Percentiles rank a stretch among this genome's conserved stretches.
Conservation (phyloP, 2,888 invertebrate species). For the Drosophila pseudotalamancana region DNA sequence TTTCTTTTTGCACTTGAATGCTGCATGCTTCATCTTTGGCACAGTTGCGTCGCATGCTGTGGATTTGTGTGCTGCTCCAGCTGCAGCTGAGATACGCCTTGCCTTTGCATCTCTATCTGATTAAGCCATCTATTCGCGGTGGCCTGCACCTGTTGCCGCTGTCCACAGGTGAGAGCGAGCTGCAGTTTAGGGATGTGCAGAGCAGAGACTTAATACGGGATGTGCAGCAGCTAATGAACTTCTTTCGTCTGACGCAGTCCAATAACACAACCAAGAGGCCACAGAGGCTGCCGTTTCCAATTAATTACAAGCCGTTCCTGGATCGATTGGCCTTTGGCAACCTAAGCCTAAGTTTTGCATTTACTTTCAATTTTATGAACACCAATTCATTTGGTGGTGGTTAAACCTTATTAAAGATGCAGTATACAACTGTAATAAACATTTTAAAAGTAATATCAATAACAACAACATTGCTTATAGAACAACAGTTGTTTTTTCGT, state of each 20-base stretch:
- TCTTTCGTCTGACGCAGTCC: constrained; percentile 32
- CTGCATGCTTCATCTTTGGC: constrained; percentile 3
- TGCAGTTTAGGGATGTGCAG: constrained; percentile 3
- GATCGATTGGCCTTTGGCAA: constrained; percentile 60
- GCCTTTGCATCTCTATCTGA: constrained; percentile 32
- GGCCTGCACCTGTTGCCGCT: background rate
- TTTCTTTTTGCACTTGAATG: background rate
- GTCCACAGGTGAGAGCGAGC: background rate
- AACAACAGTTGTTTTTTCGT: no score
- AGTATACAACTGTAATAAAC: background rate
- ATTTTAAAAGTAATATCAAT: no score
- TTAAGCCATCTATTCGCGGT: constrained; percentile 13
- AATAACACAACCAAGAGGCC: constrained; percentile 32
- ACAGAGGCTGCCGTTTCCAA: constrained; percentile 36
- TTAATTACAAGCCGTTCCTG: constrained; percentile 25
- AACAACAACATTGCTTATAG: no score
- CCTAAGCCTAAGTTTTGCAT: constrained; percentile 56
- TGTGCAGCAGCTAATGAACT: constrained; percentile 20
- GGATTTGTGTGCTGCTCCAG: constrained; percentile 4
- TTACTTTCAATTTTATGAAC: constrained; percentile 54
- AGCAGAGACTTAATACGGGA: constrained; percentile 25
- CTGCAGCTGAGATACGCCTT: constrained; percentile 2
- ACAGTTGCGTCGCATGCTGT: constrained; percentile 6
- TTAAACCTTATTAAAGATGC: no score
- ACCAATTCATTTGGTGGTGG: constrained; percentile 36